These are phyloP conservation scores for Stichodactyla helianthus DNA, from an alignment of 64 coral and sea anemone species.

Conservation along the genomic window DNA sequence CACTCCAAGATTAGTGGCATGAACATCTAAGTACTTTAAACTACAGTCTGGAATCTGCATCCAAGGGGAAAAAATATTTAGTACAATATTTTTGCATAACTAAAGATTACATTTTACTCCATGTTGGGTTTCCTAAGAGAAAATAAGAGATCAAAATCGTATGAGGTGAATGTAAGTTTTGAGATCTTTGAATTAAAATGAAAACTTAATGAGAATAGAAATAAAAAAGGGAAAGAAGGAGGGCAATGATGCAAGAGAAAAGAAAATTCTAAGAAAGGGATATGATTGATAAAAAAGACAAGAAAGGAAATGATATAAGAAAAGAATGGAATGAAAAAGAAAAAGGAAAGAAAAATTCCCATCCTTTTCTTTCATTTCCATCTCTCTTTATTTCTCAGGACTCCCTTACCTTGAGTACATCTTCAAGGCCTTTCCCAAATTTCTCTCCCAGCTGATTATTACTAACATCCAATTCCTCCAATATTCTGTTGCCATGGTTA, in stretches of 20 bases:
- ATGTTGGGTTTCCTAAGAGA: too few species aligned
- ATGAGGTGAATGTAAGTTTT: not conserved
- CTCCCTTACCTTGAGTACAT: constrained; percentile 48
- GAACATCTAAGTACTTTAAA: constrained; percentile 42
- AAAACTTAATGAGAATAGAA: not conserved
- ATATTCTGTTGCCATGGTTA: constrained; percentile 5
- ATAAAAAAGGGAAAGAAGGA: not conserved
- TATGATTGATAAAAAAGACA: not conserved
- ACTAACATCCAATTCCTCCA: constrained; percentile 56
- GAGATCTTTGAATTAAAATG: not conserved
- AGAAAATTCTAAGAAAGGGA: not conserved
- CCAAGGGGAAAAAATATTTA: not conserved
- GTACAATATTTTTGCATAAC: not conserved
- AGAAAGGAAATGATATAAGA: not conserved
- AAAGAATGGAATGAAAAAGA: not conserved
- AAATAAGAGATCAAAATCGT: not conserved
- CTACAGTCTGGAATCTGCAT: constrained; percentile 38
- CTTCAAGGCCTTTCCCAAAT: constrained; percentile 23
- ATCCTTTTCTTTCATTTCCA: not conserved
- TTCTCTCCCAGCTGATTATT: constrained; percentile 62
- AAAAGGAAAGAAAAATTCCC: too few species aligned
- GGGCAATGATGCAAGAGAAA: not conserved
- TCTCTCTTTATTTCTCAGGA: not conserved
- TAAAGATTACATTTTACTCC: not conserved
- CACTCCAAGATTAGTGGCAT: constrained; percentile 31